Base-by-base conservation (phyloP, 35 echinoderm and acorn worm species). In the Lytechinus pictus region DNA sequence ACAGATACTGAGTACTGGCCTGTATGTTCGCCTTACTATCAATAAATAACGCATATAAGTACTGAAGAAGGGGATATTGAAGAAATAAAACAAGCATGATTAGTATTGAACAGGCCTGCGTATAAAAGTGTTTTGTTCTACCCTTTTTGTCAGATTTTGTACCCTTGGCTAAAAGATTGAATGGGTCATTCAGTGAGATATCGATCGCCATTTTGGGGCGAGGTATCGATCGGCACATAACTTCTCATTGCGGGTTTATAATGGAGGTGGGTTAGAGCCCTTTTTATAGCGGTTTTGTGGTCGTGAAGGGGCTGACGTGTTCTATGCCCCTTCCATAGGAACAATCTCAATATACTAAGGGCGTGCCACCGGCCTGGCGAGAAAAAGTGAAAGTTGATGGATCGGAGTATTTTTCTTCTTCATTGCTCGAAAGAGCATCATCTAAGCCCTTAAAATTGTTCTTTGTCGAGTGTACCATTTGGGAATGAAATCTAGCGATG, bases 221-320 rank as follows among this genome's bases (percentile, higher is more conserved):
- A 52, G 52, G 52, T 90, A 90, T 90, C 88, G 88, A 90, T 54
- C 88, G 88, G 14, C 52, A 27, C 88, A 44, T 90, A 54, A 28
- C 88, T 90, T 89, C 52, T 90, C 88, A 90, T 6, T 52, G 27
- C 6, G 52, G 87, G 21, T 28, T 44, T 54, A 90, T 13, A 52
- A 90, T 90, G 52, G 88, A 90, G 52, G 88, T 10, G 88, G 52
- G 28, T 9, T 9, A 28, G 27, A 27, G 27, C 88, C 88, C 16
- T 44, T 90, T 52, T 90, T 90, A 90, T 52, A 90, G 28, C 88
- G 28, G 10, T 90, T 44, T 54, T 54, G 29, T 21, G 88, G 88
- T 90, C n/a, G 88, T 90, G 88, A 90, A 90, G 88, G 88, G 88
- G 27, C 33, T 53, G 28, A 89, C 44, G 88, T 90, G 88, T 90